These are phyloP conservation scores for Leptinotarsa lineolata DNA, from an alignment of 1,140 invertebrate species.

Conservation along the genomic window DNA sequence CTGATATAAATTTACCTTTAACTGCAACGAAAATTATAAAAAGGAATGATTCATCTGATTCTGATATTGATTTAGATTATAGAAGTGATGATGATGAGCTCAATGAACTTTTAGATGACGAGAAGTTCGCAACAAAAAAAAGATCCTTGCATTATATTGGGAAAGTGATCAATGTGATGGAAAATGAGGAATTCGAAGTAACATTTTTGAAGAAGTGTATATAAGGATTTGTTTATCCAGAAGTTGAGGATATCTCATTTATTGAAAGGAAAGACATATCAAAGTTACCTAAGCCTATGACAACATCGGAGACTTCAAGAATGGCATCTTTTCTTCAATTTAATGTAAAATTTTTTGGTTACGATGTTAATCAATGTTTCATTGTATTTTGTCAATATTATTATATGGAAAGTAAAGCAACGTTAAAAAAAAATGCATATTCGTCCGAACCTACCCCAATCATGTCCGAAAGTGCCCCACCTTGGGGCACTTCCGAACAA, in stretches of 20 bases:
- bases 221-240: too few species aligned
- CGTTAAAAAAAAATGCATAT: slow-evolving; percentile 7
- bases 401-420: background rate
- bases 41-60: too few species aligned
- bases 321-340: too few species aligned
- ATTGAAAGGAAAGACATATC: slow-evolving; percentile 16
- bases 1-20: slow-evolving; percentile 26
- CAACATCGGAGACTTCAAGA: too few species aligned
- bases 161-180: slow-evolving; percentile 23
- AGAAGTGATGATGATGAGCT: too few species aligned
- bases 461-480: slow-evolving; percentile 23
- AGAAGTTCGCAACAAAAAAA: slow-evolving; percentile 30
- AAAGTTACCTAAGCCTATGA: slow-evolving; percentile 4
- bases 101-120: slow-evolving; percentile 31
- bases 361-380: slow-evolving; percentile 18
- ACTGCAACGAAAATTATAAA: slow-evolving; percentile 16
- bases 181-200: slow-evolving; percentile 22
- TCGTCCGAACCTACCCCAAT: too few species aligned
- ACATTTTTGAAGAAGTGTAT: too few species aligned
- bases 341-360: slow-evolving; percentile 24
- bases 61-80: too few species aligned
- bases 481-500: slow-evolving; percentile 18
- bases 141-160: slow-evolving; percentile 31
- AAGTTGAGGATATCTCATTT: slow-evolving; percentile 14
- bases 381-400: background rate